Conservation (phyloP, 1,140 invertebrate genomes). For the Euglossa dilemma region DNA sequence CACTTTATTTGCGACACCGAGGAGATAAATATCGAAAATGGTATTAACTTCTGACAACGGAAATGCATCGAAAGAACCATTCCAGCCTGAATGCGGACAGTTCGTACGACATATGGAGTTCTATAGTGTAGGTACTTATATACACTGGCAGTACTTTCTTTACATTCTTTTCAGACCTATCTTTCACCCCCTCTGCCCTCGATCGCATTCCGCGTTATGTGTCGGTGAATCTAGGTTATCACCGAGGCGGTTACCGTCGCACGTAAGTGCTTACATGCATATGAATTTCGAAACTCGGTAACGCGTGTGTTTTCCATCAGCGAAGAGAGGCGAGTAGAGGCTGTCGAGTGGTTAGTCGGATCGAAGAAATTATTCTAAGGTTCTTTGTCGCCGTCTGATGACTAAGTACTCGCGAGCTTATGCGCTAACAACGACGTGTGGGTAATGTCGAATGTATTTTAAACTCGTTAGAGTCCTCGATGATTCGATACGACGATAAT, state of each 20-base stretch:
- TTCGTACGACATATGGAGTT: neutral
- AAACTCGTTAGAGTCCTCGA: too few relatives aligned
- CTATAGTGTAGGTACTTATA: too few relatives aligned
- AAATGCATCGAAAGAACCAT: neutral
- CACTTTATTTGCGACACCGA: too few relatives aligned
- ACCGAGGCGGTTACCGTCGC: neutral
- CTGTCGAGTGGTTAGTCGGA: too few relatives aligned
- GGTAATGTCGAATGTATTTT: too few relatives aligned
- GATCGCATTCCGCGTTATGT: neutral
- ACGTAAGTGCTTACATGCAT: neutral
- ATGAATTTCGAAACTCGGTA: neutral
- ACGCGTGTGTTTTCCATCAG: neutral
- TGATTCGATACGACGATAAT: too few relatives aligned
- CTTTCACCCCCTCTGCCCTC: neutral
- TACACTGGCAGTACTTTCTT: too few relatives aligned
- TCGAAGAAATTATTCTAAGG: too few relatives aligned
- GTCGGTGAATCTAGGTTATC: neutral
- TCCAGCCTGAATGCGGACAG: neutral
- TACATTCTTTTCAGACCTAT: neutral
- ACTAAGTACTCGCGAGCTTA: too few relatives aligned
- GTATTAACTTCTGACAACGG: neutral
- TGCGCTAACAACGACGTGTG: too few relatives aligned
- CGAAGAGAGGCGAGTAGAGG: too few relatives aligned
- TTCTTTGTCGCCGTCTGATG: too few relatives aligned
- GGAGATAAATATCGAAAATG: neutral